phyloP scores from a whole-genome alignment of 2,797 vertebrate species.

The Lepilemur ruficaudatus region DNA sequence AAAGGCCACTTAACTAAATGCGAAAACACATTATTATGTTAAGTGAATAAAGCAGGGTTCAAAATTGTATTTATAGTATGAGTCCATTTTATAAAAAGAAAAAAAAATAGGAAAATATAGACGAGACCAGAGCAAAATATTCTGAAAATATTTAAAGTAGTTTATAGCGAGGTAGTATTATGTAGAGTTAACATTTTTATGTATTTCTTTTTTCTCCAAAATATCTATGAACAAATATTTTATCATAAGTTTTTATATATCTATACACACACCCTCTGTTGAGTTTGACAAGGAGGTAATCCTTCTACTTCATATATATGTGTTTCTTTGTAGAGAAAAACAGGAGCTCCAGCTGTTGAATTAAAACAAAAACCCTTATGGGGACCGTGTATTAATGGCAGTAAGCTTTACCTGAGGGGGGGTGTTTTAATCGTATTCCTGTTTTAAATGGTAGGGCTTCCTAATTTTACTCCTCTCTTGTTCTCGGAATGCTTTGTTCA shows the following conservation, averaged over 20 bases:
- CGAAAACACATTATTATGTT: constrained; percentile 40
- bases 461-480: neutral
- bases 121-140: neutral
- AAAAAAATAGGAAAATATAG: neutral
- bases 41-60: constrained; percentile 8
- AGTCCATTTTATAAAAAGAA: constrained; percentile 6
- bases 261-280: neutral
- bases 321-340: neutral
- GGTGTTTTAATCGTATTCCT: neutral
- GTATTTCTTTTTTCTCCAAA: neutral
- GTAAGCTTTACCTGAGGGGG: neutral
- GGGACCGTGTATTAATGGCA: neutral
- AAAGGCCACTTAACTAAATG: constrained; percentile 38
- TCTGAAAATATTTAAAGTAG: neutral
- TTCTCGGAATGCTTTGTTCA: neutral
- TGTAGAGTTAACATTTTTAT: neutral
- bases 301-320: neutral
- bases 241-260: neutral
- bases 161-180: neutral
- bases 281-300: neutral
- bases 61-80: constrained; percentile 17
- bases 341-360: neutral
- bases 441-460: neutral
- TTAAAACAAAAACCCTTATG: neutral
- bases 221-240: neutral